Conservation (phyloP, 2,888 invertebrate genomes). For the Euzophera pinguis region DNA sequence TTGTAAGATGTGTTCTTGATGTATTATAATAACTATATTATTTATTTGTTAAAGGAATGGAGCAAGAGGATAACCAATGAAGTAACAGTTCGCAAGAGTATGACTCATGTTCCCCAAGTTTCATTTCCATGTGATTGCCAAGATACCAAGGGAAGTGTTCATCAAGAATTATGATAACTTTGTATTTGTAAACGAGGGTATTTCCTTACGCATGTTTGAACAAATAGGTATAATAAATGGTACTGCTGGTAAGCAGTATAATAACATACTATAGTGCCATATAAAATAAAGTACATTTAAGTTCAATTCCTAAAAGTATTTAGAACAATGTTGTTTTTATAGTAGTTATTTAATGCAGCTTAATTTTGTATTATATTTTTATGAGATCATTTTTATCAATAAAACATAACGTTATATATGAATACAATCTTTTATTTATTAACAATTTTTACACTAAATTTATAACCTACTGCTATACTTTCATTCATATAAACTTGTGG, state of each 20-base stretch:
- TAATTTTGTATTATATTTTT: too few relatives aligned
- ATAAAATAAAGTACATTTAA: not conserved
- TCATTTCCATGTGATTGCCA: conserved; percentile 48
- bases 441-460: not conserved
- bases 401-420: not conserved
- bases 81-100: conserved; percentile 42
- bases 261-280: not conserved
- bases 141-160: conserved; percentile 23
- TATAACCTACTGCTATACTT: not conserved
- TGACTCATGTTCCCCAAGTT: conserved; percentile 62
- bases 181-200: not conserved
- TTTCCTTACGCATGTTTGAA: not conserved
- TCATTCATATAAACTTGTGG: conserved; percentile 77
- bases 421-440: not conserved
- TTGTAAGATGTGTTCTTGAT: too few relatives aligned
- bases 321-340: not conserved
- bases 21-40: not conserved
- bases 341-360: not conserved
- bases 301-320: too few relatives aligned
- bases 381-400: not conserved
- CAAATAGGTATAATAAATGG: not conserved
- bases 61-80: conserved; percentile 81
- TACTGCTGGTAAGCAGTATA: not conserved
- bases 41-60: conserved; percentile 84
- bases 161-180: conserved; percentile 49